Conservation (phyloP, 1,140 invertebrate species). For the Melipona quadrifasciata region DNA sequence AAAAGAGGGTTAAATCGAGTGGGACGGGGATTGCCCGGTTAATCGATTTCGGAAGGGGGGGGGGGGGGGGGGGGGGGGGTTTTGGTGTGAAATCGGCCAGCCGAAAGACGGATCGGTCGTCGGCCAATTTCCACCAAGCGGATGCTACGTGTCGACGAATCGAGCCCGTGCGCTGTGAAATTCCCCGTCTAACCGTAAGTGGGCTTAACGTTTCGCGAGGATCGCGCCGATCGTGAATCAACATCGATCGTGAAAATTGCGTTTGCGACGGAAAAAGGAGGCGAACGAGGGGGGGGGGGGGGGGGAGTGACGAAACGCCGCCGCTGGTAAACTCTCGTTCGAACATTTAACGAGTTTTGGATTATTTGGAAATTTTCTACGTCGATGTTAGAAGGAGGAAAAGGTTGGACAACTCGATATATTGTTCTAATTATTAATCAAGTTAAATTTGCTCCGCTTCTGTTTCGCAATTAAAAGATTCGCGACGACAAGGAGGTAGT, state of each 20-base stretch:
- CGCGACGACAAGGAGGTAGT: not conserved
- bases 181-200: constrained; percentile 27
- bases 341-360: not conserved
- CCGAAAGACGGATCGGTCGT: constrained; percentile 50
- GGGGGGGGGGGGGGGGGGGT: not conserved
- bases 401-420: not conserved
- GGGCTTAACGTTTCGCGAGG: constrained; percentile 15
- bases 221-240: constrained; percentile 5
- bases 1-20: not conserved
- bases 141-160: not conserved
- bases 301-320: not conserved
- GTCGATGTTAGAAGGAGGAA: no score
- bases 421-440: not conserved
- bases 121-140: constrained; percentile 25
- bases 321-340: not conserved
- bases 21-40: constrained; percentile 15
- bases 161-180: constrained; percentile 4
- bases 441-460: not conserved
- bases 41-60: constrained; percentile 44
- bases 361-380: not conserved
- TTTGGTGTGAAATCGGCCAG: constrained; percentile 32
- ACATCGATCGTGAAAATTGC: constrained; percentile 15
- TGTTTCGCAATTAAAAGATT: not conserved
- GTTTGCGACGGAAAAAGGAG: not conserved
- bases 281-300: no score